Evolutionary conservation across 2,113 vertebrate genomes (phyloP), one percentile per base, ranked within the genome.

Genomic region (Mustelus asterias): DNA sequence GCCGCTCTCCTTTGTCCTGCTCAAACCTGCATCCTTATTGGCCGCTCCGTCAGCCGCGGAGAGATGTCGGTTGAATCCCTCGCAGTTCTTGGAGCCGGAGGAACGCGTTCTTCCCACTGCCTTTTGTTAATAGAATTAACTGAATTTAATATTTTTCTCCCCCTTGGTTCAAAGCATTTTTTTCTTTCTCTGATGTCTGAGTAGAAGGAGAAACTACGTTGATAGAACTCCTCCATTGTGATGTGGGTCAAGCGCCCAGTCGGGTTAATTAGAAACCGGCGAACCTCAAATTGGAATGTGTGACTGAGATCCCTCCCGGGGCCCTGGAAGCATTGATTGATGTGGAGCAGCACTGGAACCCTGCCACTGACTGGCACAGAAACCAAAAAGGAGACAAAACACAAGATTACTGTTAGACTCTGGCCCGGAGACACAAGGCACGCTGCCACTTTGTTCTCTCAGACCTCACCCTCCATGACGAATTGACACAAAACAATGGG

Each of bases 81-180:
- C 26, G 8, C 86, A 89, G 44, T 2, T 29, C 7, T 14, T 78
- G 9, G 29, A 78, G n/a, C 72, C 0, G 10, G 37, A 33, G 29
- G 58, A 60, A 14, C 0, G 10, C 33, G 48, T 33, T 54, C 58
- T 7, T 29, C 58, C 48, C 48, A 3, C 10, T 9, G 26, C 54
- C 11, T 89, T 37, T 37, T 92, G n/a, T 63, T 63, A n/a, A 92
- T n/a, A 92, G 89, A 92, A 92, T 92, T 18, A n/a, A 92, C 63
- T n/a, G 1, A 92, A 92, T 14, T 92, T 37, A n/a, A n/a, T 92
- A 58, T 92, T n/a, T 90, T 90, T n/a, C 11, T 76, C 29, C 72
- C n/a, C n/a, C 78, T 24, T 26, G 18, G n/a, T 92, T 65, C 33
- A 20, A 63, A 65, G n/a, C 58, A 14, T 92, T 20, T 18, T n/a